Evolutionary conservation across 2,113 vertebrate genomes (phyloP), one percentile per base, ranked within the genome.

Genomic region (Epinephelus cyanopodus): DNA sequence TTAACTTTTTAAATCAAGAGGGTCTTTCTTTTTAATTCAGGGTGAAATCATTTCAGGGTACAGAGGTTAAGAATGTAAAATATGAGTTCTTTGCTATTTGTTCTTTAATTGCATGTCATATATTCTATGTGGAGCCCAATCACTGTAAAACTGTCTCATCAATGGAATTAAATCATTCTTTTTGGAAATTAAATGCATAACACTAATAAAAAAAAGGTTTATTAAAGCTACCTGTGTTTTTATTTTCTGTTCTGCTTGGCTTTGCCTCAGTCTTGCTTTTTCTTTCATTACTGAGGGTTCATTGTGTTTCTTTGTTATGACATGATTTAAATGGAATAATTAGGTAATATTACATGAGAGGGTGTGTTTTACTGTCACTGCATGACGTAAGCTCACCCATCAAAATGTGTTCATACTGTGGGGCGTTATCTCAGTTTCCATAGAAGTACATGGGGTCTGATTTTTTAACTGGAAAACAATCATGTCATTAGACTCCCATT

Each of bases 61-160:
- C 61, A 74, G 71, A 87, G 74, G 82, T 89, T 81, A 82, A 91
- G 71, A 95, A 91, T 93, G 87, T 93, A 92, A 83, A 92, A 72
- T 87, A 84, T 88, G 63, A 82, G 72, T 89, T 92, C 21, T 89
- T 74, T 83, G 74, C 56, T 87, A 54, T 83, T 72, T 69, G 85
- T 90, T 83, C 78, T 72, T 93, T 90, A 83, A 79, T 37, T 94
- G 95, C 95, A 95, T 95, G 95, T 94, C 90, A 86, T 90, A 84
- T 92, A 89, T 52, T 93, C 80, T 79, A 68, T 87, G 92, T 95
- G 85, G 86, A 95, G 92, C 86, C 92, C 91, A 86, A 87, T 93
- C 93, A 93, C 93, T 93, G 94, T 95, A 94, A 84, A 94, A 90
- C 85, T 87, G 77, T 92, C 85, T 89, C 87, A 93, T 92, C 60